Evolutionary conservation across 92 coral and sea anemone genomes (phyloP).

Genomic region (Metridium senile): DNA sequence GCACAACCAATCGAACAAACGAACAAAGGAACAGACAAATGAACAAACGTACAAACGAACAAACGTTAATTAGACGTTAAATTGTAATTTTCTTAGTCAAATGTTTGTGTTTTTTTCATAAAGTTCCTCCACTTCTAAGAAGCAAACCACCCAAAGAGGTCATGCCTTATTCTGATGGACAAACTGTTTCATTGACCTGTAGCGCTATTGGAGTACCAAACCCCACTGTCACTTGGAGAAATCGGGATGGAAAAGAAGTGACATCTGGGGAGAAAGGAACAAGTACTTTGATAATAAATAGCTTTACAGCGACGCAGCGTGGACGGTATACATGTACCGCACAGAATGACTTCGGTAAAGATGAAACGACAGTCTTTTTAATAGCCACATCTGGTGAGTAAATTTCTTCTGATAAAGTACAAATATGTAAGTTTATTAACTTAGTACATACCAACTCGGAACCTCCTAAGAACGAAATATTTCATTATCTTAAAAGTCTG

Average conservation of each 20-base stretch:
- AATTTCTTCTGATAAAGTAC: neutral
- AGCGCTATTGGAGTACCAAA: conserved; percentile 20
- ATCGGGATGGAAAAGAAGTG: neutral
- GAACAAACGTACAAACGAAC: neutral
- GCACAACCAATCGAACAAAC: neutral
- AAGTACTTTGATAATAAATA: neutral
- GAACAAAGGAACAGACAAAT: neutral
- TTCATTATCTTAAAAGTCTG: no score
- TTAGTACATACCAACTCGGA: neutral
- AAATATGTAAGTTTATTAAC: neutral
- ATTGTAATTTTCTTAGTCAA: neutral
- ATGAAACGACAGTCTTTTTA: conserved; percentile 10
- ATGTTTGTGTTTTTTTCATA: neutral
- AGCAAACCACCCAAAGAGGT: conserved; percentile 23
- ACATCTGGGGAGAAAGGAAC: conserved; percentile 10
- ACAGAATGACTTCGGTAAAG: conserved; percentile 22
- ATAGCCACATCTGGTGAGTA: conserved; percentile 11
- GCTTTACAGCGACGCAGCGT: conserved; percentile 15
- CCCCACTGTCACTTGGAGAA: conserved; percentile 19
- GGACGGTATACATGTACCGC: conserved; percentile 27
- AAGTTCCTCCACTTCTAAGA: conserved; percentile 14
- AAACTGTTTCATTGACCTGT: conserved; percentile 6
- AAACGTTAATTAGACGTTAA: no score
- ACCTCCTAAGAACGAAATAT: no score
- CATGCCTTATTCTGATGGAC: neutral